Conservation (phyloP, 1,140 invertebrate genomes). For the Nilaparvata lugens region DNA sequence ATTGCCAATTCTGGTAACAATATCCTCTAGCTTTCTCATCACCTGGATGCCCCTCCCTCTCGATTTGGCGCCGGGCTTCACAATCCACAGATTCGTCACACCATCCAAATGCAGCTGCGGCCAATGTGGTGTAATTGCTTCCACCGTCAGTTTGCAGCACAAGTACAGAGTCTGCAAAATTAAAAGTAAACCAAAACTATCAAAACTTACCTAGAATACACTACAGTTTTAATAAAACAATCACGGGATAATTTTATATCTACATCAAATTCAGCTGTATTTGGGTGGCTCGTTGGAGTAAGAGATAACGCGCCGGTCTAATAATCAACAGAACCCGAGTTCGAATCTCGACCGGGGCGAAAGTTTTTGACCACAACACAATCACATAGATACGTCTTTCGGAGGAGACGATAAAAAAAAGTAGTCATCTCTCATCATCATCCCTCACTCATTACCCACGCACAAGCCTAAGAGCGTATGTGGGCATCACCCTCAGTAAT, state of each 20-base stretch:
- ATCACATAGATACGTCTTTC: no score
- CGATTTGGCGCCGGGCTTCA: constrained; percentile 90
- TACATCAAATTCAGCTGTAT: no score
- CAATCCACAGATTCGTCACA: constrained; percentile 83
- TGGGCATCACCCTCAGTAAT: no score
- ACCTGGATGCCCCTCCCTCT: constrained; percentile 82
- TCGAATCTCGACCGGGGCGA: no score
- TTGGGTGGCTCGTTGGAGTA: no score
- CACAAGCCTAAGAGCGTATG: no score
- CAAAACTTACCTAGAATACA: background rate
- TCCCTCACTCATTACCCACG: no score
- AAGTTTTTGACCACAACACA: no score
- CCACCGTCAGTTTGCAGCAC: constrained; percentile 41
- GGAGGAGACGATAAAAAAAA: no score
- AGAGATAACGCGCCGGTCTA: no score
- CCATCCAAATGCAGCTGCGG: constrained; percentile 78
- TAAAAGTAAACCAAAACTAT: constrained; percentile 3
- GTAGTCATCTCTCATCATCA: no score
- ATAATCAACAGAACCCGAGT: no score
- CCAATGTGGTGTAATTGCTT: constrained; percentile 55
- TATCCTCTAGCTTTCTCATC: constrained; percentile 78
- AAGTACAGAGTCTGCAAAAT: constrained; percentile 36
- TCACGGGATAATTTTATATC: constrained; percentile 29
- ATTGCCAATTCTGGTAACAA: constrained; percentile 59
- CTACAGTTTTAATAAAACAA: constrained; percentile 8